These are phyloP conservation scores for Diploscapter pachys DNA, from an alignment of 1,140 invertebrate genomes.

Conservation along the genomic window DNA sequence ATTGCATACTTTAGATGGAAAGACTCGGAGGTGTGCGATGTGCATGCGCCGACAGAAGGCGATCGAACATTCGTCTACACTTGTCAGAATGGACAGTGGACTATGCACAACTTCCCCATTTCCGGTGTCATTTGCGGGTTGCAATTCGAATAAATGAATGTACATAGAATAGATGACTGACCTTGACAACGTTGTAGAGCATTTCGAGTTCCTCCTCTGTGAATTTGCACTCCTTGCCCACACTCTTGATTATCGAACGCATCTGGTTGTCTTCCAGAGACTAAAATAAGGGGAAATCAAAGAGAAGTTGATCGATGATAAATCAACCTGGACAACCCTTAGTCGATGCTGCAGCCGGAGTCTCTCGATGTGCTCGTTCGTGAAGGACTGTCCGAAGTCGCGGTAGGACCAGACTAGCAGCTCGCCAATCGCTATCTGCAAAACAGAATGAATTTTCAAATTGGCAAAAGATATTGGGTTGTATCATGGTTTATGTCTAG, in stretches of 20 bases:
- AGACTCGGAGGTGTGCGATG: constrained; percentile 22
- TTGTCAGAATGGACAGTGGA: constrained; percentile 25
- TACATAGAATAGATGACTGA: constrained; percentile 29
- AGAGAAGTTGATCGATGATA: background rate
- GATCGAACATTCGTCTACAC: constrained; percentile 4
- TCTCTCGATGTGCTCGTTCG: constrained; percentile 79
- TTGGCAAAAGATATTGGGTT: too few relatives aligned
- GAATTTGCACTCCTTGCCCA: constrained; percentile 60
- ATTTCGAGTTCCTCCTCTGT: constrained; percentile 62
- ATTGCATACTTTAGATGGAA: constrained; percentile 17
- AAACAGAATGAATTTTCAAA: constrained; percentile 58
- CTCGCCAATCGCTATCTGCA: constrained; percentile 71
- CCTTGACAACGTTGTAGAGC: constrained; percentile 64
- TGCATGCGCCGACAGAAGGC: constrained; percentile 14
- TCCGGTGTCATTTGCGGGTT: constrained; percentile 15
- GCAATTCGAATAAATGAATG: background rate
- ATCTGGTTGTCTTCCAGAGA: constrained; percentile 84
- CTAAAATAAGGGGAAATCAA: constrained; percentile 46
- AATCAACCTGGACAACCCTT: constrained; percentile 74
- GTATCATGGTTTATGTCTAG: background rate
- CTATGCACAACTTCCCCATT: constrained; percentile 62
- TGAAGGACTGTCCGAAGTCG: constrained; percentile 75
- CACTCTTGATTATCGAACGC: constrained; percentile 80
- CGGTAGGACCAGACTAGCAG: constrained; percentile 83
- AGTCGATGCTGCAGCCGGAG: constrained; percentile 86